Base-by-base conservation (phyloP, 2,888 invertebrate species). In the Ormyrus nitidulus region DNA sequence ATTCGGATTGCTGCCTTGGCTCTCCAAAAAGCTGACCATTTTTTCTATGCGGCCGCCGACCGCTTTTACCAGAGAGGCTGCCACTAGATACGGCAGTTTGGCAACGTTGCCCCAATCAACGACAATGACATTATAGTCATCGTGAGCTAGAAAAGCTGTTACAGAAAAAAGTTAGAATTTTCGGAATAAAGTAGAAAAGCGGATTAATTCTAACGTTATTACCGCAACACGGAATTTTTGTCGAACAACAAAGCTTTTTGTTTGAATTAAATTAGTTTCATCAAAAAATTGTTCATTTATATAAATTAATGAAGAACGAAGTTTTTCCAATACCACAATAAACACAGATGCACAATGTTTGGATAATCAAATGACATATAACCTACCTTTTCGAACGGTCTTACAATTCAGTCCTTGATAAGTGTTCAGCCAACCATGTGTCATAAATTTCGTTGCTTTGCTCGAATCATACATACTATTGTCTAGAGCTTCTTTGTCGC, bases 401-500 rank as follows among this genome's bases (percentile, higher is more conserved):
- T 19, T 19, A n/a, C 81, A 82, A 66, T 71, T 82, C 19, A 11
- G 2, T 66, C 79, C 77, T 10, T 70, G 68, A 71, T 59, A 66
- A 46, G 82, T 83, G 70, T 84, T 85, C 5, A 83, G 76, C 88
- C 88, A 89, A 51, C 89, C 89, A 46, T 88, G 88, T 44, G 86
- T 86, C 10, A 88, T 58, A 34, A 88, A 80, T 49, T 82, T 85
- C 19, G 86, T 87, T 2, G 86, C 81, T 73, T 82, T 87, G 5
- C 34, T 68, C 0, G 82, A 56, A 65, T 86, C 83, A 64, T 85
- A 87, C 5, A 72, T 9, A 58, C 85, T 87, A 0, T 62, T 58
- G 0, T 54, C 54, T 34, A 88, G 13, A 6, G 64, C 44, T 0
- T 73, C 44, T 6, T 46, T 13, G 7, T 88, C 84, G 13, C 83